These are phyloP conservation scores for Rhynchonycteris naso DNA, from an alignment of 2,797 vertebrate species.

Conservation along the genomic window DNA sequence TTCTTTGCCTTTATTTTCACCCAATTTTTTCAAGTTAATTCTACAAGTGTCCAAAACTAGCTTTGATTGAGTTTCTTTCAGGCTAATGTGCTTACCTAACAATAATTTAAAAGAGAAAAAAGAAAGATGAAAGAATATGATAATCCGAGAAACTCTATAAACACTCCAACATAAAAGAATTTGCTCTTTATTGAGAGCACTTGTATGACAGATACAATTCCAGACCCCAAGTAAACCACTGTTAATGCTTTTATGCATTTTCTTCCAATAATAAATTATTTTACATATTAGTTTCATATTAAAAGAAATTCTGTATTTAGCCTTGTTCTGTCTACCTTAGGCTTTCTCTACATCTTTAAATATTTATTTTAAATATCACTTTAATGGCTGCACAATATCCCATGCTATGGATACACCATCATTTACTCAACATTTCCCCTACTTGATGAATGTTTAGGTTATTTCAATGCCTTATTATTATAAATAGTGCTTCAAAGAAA, in stretches of 20 bases:
- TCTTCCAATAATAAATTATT: slow-evolving; percentile 28
- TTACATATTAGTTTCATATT: slow-evolving; percentile 1
- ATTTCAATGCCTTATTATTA: slow-evolving; percentile 43
- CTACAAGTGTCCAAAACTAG: background rate
- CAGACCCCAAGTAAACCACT: background rate
- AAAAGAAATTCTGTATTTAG: slow-evolving; percentile 23
- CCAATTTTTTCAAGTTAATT: slow-evolving; percentile 13
- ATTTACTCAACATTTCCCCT: background rate
- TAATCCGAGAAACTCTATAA: background rate
- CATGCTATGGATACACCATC: background rate
- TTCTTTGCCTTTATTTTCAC: background rate
- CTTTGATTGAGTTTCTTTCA: background rate
- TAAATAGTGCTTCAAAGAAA: slow-evolving; percentile 30
- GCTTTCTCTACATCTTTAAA: slow-evolving; percentile 47
- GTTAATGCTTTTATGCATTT: background rate
- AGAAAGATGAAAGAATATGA: background rate
- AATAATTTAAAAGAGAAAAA: background rate
- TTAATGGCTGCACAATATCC: slow-evolving; percentile 20
- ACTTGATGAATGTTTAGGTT: slow-evolving; percentile 26
- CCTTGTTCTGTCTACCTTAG: slow-evolving; percentile 23
- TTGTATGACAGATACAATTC: background rate
- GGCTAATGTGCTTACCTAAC: background rate
- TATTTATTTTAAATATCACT: slow-evolving; percentile 51
- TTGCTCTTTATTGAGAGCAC: background rate
- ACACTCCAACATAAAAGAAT: background rate